Evolutionary conservation across 2,113 vertebrate species (phyloP), one percentile per base, ranked within the genome.

Genomic region (Elephantulus edwardii): DNA sequence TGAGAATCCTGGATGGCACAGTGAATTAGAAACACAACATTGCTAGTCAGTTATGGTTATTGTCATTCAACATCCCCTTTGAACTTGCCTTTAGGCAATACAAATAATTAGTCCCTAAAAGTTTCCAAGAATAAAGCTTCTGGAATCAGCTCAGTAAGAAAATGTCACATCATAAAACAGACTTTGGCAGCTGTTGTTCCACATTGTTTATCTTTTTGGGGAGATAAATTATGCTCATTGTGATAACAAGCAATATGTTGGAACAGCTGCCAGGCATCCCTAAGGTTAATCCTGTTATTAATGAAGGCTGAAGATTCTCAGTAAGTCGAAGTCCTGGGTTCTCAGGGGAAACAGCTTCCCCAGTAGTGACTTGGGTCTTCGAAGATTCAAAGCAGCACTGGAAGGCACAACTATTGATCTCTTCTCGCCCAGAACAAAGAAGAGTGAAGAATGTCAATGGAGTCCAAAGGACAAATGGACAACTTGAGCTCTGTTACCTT

Each of bases 181-280:
- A 86, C 74, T 92, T 90, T 52, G 96, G 78, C 97, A 97, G 95
- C 95, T 97, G 97, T 30, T 97, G 92, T 90, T 91, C 93, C 95
- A 95, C 93, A 95, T 95, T 96, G 96, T 93, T 74, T 48, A 74
- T 72, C 42, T 52, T 82, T 64, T 82, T 64, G 86, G 83, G 91
- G 90, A 96, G 92, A 93, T 76, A 58, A 30, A 81, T 22, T 58
- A 85, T 44, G 52, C 28, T 70, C 28, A 10, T 60, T 58, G 52
- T 46, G 52, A 58, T 58, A 58, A 60, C 13, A 44, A 17, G 22
- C 74, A 93, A 80, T 12, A 58, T 97, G 96, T 83, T 78, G 80
- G 44, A 96, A 96, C 96, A 97, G 94, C 97, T 97, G 97, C 83
- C 91, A 82, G 88, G 77, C 92, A 83, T 71, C 93, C n/a, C 50